Conservation (phyloP, 2,113 vertebrate species). For the Ptilonorhynchus violaceus region DNA sequence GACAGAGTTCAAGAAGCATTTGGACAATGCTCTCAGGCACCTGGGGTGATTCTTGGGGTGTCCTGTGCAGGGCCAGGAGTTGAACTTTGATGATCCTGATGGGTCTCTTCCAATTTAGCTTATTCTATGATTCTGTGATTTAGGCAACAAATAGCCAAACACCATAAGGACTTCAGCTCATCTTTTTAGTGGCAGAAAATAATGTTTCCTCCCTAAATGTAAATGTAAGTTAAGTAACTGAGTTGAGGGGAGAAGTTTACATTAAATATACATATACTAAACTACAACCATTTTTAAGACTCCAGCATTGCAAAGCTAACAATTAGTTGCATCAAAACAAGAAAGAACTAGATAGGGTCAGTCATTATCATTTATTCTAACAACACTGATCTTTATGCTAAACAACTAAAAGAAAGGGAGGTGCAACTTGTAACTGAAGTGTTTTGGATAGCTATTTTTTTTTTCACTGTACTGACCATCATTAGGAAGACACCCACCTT, state of each 20-base stretch:
- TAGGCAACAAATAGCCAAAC: not conserved
- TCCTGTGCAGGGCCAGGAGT: not conserved
- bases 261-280: not conserved
- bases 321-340: not conserved
- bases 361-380: not conserved
- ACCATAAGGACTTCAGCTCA: fast-evolving
- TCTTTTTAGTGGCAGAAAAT: not conserved
- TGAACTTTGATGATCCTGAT: not conserved
- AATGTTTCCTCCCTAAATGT: not conserved
- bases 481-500: not conserved
- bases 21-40: no score
- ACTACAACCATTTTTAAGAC: not conserved
- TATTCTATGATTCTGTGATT: no score
- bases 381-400: not conserved
- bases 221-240: not conserved
- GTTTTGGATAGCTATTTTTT: not conserved
- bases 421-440: not conserved
- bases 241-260: not conserved
- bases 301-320: not conserved
- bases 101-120: not conserved
- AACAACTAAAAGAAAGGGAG: not conserved
- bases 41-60: no score
- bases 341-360: not conserved
- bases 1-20: not conserved
- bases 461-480: not conserved